A percentile compares a stretch with the other conserved stretches of the same genome.
Conservation (phyloP, 2,797 vertebrate genomes). For the Sebastes glaucus region DNA sequence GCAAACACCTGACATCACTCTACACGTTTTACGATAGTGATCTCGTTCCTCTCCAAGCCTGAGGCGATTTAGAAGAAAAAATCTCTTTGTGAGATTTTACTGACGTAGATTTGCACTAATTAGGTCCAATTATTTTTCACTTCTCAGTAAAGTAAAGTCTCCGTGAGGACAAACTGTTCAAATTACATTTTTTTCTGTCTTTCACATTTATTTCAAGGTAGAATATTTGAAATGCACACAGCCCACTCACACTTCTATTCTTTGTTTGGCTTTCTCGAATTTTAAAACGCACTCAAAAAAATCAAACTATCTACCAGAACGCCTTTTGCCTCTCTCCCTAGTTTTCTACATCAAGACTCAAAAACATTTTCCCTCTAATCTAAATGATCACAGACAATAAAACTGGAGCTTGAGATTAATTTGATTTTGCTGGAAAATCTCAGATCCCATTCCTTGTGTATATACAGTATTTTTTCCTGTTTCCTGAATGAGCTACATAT, state of each 20-base stretch:
- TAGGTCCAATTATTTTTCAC: not conserved
- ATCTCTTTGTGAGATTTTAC: not conserved
- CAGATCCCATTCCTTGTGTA: not conserved
- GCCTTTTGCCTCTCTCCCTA: not conserved
- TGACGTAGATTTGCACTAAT: not conserved
- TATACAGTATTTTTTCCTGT: not conserved
- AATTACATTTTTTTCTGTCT: not conserved
- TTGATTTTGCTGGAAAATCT: not conserved
- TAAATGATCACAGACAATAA: not conserved
- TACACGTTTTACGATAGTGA: not conserved
- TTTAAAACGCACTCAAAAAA: not conserved
- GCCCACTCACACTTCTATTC: not conserved
- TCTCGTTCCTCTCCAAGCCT: conserved; percentile 5
- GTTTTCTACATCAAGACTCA: not conserved
- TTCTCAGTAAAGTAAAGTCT: not conserved
- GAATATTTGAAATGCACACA: conserved; percentile 1
- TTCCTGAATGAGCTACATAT: not conserved
- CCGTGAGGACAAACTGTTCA: not conserved
- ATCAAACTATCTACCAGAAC: not conserved
- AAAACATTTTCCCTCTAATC: not conserved
- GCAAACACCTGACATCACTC: conserved; percentile 42
- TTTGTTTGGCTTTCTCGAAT: not conserved
- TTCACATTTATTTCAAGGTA: not conserved
- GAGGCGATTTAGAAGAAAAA: not conserved
- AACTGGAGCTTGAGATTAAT: not conserved